phyloP scores from a whole-genome alignment of 2,888 invertebrate species.

The Calameuta idolon region DNA sequence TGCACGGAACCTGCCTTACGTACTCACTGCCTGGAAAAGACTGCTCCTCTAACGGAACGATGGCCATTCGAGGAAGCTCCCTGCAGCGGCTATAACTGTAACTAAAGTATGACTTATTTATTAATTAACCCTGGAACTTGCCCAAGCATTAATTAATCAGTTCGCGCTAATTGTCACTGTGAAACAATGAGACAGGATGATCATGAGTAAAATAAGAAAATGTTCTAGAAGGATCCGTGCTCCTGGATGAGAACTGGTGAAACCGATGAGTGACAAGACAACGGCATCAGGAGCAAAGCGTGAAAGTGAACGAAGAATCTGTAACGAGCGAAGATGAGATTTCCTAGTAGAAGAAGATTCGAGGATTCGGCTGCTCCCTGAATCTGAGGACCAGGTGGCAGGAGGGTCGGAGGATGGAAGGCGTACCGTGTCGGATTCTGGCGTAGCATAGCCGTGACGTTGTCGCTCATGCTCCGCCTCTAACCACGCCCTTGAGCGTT shows the following conservation, averaged over 20 bases:
- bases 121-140: background rate
- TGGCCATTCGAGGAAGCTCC: background rate
- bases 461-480: slow-evolving; percentile 36
- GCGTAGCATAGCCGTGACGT: background rate
- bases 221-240: background rate
- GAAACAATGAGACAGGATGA: background rate
- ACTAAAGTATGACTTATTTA: background rate
- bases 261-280: background rate
- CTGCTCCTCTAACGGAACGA: background rate
- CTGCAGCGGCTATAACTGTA: background rate
- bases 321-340: no score
- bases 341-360: no score
- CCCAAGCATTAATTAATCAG: background rate
- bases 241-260: background rate
- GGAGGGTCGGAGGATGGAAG: background rate
- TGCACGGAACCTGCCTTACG: background rate
- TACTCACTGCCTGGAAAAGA: background rate
- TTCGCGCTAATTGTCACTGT: background rate
- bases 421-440: background rate
- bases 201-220: background rate
- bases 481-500: slow-evolving; percentile 42
- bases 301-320: background rate
- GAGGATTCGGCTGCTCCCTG: background rate
- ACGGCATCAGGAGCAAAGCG: background rate
- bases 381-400: background rate